phyloP scores from a whole-genome alignment of 2,113 vertebrate species.

The Ellobius talpinus region DNA sequence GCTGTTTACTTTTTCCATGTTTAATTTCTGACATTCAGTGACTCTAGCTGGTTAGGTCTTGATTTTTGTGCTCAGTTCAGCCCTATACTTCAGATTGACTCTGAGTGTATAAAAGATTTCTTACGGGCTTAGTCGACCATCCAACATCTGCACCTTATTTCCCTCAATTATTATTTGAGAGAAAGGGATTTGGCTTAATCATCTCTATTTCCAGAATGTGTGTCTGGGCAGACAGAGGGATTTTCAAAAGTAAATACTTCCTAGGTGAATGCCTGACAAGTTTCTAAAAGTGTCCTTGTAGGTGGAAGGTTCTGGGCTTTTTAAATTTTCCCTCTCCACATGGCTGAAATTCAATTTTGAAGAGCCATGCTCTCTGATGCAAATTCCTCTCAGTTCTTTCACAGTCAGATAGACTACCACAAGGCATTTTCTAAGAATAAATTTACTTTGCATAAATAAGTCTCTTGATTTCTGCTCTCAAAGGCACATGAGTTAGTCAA shows the following conservation, averaged over 20 bases:
- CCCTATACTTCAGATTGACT: not conserved
- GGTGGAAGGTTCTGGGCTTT: constrained; percentile 18
- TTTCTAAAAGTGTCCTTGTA: constrained; percentile 49
- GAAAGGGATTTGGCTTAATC: constrained; percentile 5
- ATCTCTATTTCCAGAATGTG: constrained; percentile 40
- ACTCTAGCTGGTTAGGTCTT: not conserved
- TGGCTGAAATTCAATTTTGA: constrained; percentile 75
- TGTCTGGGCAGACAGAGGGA: not conserved
- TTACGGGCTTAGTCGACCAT: not conserved
- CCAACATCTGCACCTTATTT: not conserved
- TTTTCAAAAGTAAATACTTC: constrained; percentile 44
- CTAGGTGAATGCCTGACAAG: constrained; percentile 31
- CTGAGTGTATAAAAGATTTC: not conserved
- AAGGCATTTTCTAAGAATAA: constrained; percentile 65
- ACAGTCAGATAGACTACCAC: constrained; percentile 42
- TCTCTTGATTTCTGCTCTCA: constrained; percentile 32
- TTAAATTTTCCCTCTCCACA: constrained; percentile 60
- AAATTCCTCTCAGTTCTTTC: constrained; percentile 61
- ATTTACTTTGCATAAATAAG: constrained; percentile 70
- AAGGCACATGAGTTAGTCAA: constrained; percentile 40
- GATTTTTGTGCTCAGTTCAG: not conserved
- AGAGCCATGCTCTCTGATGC: constrained; percentile 58
- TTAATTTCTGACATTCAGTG: not conserved
- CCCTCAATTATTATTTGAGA: not conserved
- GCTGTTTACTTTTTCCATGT: not conserved